Evolutionary conservation across 2,888 invertebrate species (phyloP).

Genomic region (Orthosia gothica): DNA sequence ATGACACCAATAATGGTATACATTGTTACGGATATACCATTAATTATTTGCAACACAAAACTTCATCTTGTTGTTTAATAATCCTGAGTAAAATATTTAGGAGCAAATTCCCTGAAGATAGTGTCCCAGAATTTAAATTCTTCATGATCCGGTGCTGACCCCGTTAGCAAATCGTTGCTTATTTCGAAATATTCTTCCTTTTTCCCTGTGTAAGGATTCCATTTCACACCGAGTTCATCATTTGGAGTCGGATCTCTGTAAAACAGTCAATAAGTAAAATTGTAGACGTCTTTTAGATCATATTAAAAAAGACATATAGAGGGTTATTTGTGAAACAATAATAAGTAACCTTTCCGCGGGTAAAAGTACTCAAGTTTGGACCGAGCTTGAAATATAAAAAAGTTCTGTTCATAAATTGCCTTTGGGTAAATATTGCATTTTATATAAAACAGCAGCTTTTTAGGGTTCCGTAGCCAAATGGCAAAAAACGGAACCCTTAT

Average conservation of each 20-base stretch:
- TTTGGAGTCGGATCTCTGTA: conserved; percentile 70
- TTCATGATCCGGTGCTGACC: conserved; percentile 49
- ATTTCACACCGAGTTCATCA: conserved; percentile 52
- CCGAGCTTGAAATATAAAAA: too few relatives aligned
- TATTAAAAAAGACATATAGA: neutral
- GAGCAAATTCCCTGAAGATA: conserved; percentile 46
- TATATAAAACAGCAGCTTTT: too few relatives aligned
- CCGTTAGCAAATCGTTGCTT: conserved; percentile 41
- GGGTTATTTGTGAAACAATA: too few relatives aligned
- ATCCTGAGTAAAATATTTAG: conserved; percentile 36
- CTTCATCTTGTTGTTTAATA: neutral
- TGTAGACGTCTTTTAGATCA: neutral
- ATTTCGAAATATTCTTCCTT: conserved; percentile 56
- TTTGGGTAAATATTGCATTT: too few relatives aligned
- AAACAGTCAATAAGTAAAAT: neutral
- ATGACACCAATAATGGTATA: too few relatives aligned
- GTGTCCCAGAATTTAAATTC: conserved; percentile 58
- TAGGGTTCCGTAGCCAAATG: too few relatives aligned
- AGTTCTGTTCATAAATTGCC: too few relatives aligned
- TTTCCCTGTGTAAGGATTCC: conserved; percentile 57
- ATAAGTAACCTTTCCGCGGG: too few relatives aligned
- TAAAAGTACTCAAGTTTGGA: too few relatives aligned
- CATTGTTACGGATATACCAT: neutral
- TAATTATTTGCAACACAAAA: conserved; percentile 1
- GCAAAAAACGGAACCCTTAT: too few relatives aligned